Evolutionary conservation across 1,140 invertebrate species (phyloP).

Genomic region (Drosophila pruinosa): DNA sequence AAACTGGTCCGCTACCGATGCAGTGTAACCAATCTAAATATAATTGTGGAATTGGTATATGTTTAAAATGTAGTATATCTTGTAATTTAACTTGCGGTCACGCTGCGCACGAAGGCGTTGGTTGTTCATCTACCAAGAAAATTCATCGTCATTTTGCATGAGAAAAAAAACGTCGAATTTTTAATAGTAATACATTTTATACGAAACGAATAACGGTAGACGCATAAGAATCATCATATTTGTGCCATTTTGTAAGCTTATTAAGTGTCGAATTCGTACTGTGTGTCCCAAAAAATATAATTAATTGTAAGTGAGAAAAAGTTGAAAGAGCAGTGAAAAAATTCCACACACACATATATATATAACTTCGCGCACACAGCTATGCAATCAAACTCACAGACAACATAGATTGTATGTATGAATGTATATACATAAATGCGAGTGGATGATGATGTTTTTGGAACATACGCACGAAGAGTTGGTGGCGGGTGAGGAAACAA

Average conservation of each 20-base stretch:
- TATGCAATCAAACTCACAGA: slow-evolving; percentile 40
- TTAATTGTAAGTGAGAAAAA: slow-evolving; percentile 69
- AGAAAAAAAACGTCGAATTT: slow-evolving; percentile 76
- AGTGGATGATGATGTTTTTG: slow-evolving; percentile 77
- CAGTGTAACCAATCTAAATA: not conserved
- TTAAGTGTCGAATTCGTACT: slow-evolving; percentile 65
- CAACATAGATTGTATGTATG: slow-evolving; percentile 35
- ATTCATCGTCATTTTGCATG: slow-evolving; percentile 76
- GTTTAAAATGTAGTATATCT: not conserved
- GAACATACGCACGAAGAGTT: slow-evolving; percentile 49
- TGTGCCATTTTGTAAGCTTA: slow-evolving; percentile 78
- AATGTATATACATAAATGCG: slow-evolving; percentile 55
- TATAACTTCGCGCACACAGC: slow-evolving; percentile 32
- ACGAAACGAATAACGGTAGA: slow-evolving; percentile 66
- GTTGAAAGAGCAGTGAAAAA: slow-evolving; percentile 76
- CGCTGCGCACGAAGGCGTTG: slow-evolving; percentile 64
- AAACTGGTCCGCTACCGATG: not conserved
- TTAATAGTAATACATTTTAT: slow-evolving; percentile 71
- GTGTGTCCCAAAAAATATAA: slow-evolving; percentile 62
- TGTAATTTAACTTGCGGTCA: not conserved
- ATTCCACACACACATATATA: slow-evolving; percentile 72
- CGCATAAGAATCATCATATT: slow-evolving; percentile 68
- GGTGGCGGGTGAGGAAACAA: slow-evolving; percentile 35
- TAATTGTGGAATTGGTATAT: not conserved
- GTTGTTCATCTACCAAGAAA: slow-evolving; percentile 76